Evolutionary conservation across 2,797 vertebrate species (phyloP).

Genomic region (Tapera naevia): DNA sequence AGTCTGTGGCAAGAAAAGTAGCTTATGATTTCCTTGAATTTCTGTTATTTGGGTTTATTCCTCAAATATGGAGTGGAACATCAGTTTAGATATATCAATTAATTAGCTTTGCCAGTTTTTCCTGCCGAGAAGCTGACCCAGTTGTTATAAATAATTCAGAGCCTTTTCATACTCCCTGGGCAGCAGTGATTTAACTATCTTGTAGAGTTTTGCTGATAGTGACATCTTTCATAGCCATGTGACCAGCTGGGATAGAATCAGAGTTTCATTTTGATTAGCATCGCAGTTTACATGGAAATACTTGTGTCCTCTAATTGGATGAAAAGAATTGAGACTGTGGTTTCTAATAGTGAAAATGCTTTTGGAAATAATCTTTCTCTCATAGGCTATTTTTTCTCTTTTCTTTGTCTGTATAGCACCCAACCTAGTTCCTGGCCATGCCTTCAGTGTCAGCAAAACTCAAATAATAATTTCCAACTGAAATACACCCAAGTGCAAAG

Average conservation of each 20-base stretch:
- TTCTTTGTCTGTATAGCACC: not conserved
- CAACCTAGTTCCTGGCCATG: not conserved
- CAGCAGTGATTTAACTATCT: not conserved
- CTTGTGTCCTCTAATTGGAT: not conserved
- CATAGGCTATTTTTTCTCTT: not conserved
- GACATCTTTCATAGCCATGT: not conserved
- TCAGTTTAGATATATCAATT: constrained; percentile 1
- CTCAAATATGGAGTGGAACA: not conserved
- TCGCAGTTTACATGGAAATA: not conserved
- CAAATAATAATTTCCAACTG: not conserved
- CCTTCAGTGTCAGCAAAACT: not conserved
- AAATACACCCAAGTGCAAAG: not conserved
- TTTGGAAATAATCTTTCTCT: not conserved
- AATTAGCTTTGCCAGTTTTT: constrained; percentile 39
- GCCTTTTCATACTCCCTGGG: not conserved
- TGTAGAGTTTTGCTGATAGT: constrained; percentile 7
- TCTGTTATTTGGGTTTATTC: not conserved
- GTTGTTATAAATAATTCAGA: constrained; percentile 54
- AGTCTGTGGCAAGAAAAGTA: not conserved
- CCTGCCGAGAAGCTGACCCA: not conserved
- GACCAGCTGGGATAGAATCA: not conserved
- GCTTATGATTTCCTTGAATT: not conserved
- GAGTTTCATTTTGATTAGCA: constrained; percentile 33
- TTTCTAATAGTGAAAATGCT: not conserved
- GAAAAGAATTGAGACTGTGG: not conserved